Base-by-base conservation (phyloP, 2,113 vertebrate species). In the Leucopternis melanops region DNA sequence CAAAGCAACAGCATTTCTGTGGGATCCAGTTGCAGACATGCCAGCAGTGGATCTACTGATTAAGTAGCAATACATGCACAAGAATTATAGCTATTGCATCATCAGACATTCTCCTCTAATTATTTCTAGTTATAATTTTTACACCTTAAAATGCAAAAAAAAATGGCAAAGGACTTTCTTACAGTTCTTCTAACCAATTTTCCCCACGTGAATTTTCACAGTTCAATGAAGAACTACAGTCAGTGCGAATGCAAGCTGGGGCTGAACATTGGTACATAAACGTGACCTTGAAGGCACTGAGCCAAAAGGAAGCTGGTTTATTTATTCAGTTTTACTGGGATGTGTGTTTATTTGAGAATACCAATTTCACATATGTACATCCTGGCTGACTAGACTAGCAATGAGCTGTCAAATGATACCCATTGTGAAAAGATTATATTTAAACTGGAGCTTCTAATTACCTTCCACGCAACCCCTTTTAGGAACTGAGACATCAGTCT, bases 61-160 rank as follows among this genome's bases (percentile, higher is more conserved):
- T 92, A 95, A 95, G 55, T 62, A 91, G 93, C 71, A 94, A 87
- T 58, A 90, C 36, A 84, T 20, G 57, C 21, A 57, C 63, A 55
- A 50, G 77, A 96, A 88, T 97, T 95, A 95, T 34, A 96, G 95
- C 86, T 96, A 92, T 65, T 2, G 0, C 34, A 79, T 70, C 93
- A 72, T 17, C 86, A 70, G 12, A 67, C 36, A 12, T 67, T 71
- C 66, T 71, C 58, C 36, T 27, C 38, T 70, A 36, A 36, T 81
- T 83, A 52, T 47, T 94, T 81, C 54, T 49, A 73, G 47, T 32
- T 23, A 36, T 17, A 16, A 42, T 58, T 91, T 89, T 90, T 81
- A 57, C 18, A 84, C 14, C 47, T 90, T 50, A 29, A 6, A 69
- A 81, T 11, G 26, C 52, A 90, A 90, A 52, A 7, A 69, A 32